These are phyloP conservation scores for Gallinago jamesoni DNA, from an alignment of 2,113 vertebrate genomes.

Conservation along the genomic window DNA sequence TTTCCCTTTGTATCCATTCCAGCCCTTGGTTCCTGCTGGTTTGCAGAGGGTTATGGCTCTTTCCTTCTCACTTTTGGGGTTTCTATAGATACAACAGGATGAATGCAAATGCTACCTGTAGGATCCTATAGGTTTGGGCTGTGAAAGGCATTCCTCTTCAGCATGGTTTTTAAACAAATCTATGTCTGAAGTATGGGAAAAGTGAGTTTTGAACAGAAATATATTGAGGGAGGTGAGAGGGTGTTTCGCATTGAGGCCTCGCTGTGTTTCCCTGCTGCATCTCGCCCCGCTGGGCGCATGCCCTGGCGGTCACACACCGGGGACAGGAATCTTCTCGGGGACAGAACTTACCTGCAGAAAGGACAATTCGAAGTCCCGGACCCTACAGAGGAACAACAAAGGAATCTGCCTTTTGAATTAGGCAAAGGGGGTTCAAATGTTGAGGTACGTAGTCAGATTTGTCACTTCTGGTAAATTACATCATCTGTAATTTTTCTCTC, in stretches of 20 bases:
- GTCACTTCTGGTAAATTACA: not conserved
- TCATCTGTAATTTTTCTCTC: slow-evolving; percentile 5
- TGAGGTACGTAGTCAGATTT: not conserved
- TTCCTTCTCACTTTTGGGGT: not conserved
- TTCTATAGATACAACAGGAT: not conserved
- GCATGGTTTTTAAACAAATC: not conserved
- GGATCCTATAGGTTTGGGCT: not conserved
- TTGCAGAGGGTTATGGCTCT: not conserved
- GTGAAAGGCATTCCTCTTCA: not conserved
- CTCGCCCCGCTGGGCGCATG: rapidly evolving
- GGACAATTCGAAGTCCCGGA: not conserved
- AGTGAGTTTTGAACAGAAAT: not conserved
- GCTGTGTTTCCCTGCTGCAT: not conserved
- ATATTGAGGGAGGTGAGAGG: not conserved
- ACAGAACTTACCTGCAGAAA: not conserved
- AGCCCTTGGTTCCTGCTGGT: not conserved
- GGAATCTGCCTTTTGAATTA: not conserved
- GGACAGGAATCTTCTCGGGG: rapidly evolving
- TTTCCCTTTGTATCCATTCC: not conserved
- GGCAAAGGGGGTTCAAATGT: not conserved
- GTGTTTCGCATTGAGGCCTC: not conserved
- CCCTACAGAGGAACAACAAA: not conserved
- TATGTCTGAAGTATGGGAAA: not conserved
- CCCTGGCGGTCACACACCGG: not conserved
- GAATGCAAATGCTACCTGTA: not conserved